A percentile compares a stretch with the other conserved stretches of the same genome.
phyloP scores from a whole-genome alignment of 2,888 invertebrate species.

The Leucozona laternaria region DNA sequence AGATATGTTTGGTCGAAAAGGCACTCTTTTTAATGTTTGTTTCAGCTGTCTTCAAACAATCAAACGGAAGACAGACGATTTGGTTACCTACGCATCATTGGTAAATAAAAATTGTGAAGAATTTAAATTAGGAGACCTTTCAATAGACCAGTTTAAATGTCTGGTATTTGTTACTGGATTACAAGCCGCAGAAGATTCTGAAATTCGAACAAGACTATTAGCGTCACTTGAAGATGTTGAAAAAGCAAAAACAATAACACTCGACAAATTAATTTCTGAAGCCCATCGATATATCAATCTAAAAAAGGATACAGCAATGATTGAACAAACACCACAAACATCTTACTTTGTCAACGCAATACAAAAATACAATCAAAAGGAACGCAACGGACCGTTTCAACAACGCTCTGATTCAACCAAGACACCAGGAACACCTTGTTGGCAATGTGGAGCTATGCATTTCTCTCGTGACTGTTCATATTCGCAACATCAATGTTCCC shows the following conservation, averaged over 20 bases:
- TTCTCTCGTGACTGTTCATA: no score
- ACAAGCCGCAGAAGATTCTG: neutral
- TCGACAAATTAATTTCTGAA: neutral
- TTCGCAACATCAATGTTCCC: no score
- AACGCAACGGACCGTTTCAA: no score
- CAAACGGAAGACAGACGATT: neutral
- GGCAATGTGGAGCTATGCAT: no score
- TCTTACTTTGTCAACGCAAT: no score
- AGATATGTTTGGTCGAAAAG: neutral
- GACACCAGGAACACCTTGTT: no score
- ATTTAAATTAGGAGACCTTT: neutral
- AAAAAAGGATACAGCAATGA: neutral
- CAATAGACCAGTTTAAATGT: neutral
- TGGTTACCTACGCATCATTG: neutral
- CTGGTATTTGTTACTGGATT: no score
- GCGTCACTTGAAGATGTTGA: neutral
- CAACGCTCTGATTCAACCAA: no score
- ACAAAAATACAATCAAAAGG: neutral
- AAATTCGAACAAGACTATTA: neutral
- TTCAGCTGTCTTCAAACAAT: neutral
- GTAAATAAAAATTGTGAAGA: neutral
- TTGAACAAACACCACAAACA: neutral
- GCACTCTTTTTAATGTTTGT: neutral
- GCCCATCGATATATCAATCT: constrained; percentile 1
- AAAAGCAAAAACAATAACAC: neutral